Evolutionary conservation across 1,140 invertebrate species (phyloP).

Genomic region (Dufourea novaeangliae): DNA sequence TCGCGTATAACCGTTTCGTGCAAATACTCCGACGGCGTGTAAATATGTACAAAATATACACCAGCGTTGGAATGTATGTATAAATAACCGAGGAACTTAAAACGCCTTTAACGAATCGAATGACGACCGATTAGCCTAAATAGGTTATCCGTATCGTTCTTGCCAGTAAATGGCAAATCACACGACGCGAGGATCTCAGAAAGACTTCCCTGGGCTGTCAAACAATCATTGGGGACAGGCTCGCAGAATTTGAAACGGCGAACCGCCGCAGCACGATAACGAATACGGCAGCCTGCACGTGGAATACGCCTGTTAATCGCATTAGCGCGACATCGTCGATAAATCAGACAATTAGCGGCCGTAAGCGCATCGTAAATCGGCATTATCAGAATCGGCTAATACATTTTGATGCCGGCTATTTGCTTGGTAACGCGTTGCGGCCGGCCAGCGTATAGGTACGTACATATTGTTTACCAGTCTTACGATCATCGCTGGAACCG

Average conservation of each 20-base stretch:
- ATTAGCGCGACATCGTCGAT: constrained; percentile 72
- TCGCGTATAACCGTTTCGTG: constrained; percentile 38
- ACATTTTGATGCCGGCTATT: constrained; percentile 57
- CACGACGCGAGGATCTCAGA: too few species aligned
- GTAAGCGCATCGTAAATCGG: constrained; percentile 75
- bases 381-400: constrained; percentile 69
- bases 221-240: not conserved
- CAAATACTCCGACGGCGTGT: constrained; percentile 35
- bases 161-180: too few species aligned
- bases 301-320: constrained; percentile 73
- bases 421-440: constrained; percentile 64
- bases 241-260: constrained; percentile 25
- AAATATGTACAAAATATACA: constrained; percentile 52
- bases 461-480: constrained; percentile 59
- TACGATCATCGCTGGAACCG: constrained; percentile 57
- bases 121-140: not conserved
- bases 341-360: constrained; percentile 77
- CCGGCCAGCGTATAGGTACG: constrained; percentile 48
- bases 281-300: constrained; percentile 20
- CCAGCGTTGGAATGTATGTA: constrained; percentile 25
- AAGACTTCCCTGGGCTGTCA: too few species aligned
- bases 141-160: too few species aligned
- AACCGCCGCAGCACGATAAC: constrained; percentile 40
- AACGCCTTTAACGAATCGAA: constrained; percentile 26
- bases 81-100: constrained; percentile 19